Percentiles rank a stretch among this genome's conserved stretches.
phyloP scores from a whole-genome alignment of 2,797 vertebrate species.

The Chaetophractus vellerosus region DNA sequence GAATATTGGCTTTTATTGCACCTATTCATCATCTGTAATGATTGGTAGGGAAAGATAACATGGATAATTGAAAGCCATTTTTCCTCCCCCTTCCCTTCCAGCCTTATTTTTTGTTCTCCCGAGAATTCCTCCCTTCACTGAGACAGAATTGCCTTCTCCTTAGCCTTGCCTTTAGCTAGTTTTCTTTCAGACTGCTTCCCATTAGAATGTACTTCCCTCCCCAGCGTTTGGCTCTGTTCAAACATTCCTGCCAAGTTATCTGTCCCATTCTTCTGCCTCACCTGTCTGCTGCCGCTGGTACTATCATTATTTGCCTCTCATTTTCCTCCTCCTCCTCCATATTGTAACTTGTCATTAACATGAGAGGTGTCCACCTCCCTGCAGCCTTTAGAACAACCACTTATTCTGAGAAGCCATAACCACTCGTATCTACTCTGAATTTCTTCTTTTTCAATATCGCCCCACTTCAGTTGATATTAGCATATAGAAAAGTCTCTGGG shows the following conservation, averaged over 20 bases:
- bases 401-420: background rate
- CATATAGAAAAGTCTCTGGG: background rate
- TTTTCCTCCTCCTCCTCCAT: background rate
- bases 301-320: background rate
- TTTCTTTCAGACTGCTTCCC: conserved; percentile 44
- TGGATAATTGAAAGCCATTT: conserved; percentile 79
- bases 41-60: conserved; percentile 79
- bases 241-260: background rate
- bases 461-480: background rate
- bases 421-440: background rate
- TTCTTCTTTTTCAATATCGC: background rate
- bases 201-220: background rate
- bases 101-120: conserved; percentile 62
- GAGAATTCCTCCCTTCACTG: conserved; percentile 57
- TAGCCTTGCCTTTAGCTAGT: conserved; percentile 34
- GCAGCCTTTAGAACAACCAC: background rate
- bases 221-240: background rate
- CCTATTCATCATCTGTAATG: conserved; percentile 81
- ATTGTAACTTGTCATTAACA: background rate
- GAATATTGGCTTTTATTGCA: conserved; percentile 84
- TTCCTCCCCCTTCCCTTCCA: conserved; percentile 66
- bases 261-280: background rate
- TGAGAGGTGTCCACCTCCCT: background rate
- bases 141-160: conserved; percentile 54
- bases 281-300: background rate